These are phyloP conservation scores for Liodrosophila aerea DNA, from an alignment of 2,888 invertebrate species.

Conservation along the genomic window DNA sequence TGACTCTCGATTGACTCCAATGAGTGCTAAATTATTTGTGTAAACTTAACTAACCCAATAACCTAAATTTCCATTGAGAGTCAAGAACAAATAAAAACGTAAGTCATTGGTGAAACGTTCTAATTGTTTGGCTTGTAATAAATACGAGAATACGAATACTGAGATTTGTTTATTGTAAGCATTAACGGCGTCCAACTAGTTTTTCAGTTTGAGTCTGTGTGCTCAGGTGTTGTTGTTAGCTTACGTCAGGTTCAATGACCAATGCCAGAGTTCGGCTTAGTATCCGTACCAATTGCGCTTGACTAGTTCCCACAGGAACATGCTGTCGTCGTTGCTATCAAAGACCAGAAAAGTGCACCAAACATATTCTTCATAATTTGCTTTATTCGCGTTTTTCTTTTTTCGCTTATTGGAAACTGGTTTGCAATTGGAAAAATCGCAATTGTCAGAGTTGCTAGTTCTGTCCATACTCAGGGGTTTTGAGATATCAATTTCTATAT, in stretches of 20 bases:
- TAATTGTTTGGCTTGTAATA: constrained; percentile 48
- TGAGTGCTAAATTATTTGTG: constrained; percentile 27
- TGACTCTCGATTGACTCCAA: not conserved
- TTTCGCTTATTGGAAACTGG: constrained; percentile 53
- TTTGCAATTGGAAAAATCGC: constrained; percentile 48
- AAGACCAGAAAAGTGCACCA: constrained; percentile 50
- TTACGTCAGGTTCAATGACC: constrained; percentile 63
- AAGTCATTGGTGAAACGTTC: constrained; percentile 56
- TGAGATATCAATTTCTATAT: too few relatives aligned
- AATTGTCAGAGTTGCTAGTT: not conserved
- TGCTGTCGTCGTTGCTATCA: constrained; percentile 14
- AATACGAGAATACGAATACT: not conserved
- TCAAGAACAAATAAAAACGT: constrained; percentile 17
- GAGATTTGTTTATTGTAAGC: constrained; percentile 40
- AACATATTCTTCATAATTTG: constrained; percentile 7
- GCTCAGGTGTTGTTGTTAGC: constrained; percentile 24
- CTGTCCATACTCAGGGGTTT: too few relatives aligned
- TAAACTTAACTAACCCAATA: constrained; percentile 50
- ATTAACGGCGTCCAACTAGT: constrained; percentile 34
- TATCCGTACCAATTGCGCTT: constrained; percentile 18
- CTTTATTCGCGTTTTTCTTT: too few relatives aligned
- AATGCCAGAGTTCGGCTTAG: constrained; percentile 20
- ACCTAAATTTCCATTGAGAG: constrained; percentile 41
- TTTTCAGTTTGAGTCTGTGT: constrained; percentile 12
- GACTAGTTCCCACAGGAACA: constrained; percentile 60